These are phyloP conservation scores for Pomatorhinus ruficollis DNA, from an alignment of 2,113 vertebrate genomes.

Conservation along the genomic window DNA sequence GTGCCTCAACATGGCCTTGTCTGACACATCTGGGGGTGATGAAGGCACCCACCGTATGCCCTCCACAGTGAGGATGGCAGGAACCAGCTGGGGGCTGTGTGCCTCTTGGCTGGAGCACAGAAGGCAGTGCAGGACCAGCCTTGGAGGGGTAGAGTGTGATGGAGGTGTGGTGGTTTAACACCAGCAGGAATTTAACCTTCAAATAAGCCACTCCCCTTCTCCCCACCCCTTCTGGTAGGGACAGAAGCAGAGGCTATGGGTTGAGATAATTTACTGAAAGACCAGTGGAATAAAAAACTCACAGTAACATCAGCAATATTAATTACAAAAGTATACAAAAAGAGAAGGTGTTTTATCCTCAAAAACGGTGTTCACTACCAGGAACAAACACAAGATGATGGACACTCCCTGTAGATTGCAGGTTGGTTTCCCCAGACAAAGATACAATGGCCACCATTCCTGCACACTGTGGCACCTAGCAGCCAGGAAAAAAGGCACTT, in stretches of 20 bases:
- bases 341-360: neutral
- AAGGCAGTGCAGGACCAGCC: neutral
- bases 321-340: neutral
- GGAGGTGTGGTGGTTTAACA: neutral
- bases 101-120: neutral
- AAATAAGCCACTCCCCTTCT: neutral
- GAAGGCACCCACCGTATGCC: rapidly evolving
- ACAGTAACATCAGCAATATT: neutral
- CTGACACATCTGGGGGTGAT: rapidly evolving
- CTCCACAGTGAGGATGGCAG: rapidly evolving
- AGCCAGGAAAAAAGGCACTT: neutral
- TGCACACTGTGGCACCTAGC: neutral
- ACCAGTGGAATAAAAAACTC: neutral
- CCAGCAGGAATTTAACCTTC: neutral
- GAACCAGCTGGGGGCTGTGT: rapidly evolving
- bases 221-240: too few relatives aligned
- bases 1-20: rapidly evolving
- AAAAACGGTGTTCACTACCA: neutral
- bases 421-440: neutral
- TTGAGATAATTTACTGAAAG: neutral
- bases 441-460: rapidly evolving
- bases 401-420: rapidly evolving
- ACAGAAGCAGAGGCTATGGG: neutral
- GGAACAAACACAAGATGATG: neutral
- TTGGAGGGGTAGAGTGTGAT: neutral